Base-by-base conservation (phyloP, 2,113 vertebrate species). In the Andinoacara biseriatus region DNA sequence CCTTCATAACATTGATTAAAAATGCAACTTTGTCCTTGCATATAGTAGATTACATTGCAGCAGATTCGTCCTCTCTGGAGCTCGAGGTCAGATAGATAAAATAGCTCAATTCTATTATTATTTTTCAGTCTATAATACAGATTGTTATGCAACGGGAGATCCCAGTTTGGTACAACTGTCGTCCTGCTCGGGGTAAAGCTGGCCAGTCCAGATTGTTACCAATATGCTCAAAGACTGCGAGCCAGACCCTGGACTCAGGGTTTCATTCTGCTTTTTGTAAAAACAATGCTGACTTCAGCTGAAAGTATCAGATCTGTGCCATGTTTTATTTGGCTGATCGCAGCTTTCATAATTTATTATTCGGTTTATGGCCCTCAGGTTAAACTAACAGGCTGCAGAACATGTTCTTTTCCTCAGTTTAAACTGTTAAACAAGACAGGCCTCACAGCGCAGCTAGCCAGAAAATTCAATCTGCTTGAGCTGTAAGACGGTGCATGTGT, bases 81-180 rank as follows among this genome's bases (percentile, higher is more conserved):
- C 59, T 14, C 33, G 56, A 81, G 74, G 69, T 80, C 74, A 76
- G 5, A 17, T 14, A 31, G 46, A 78, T 11, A 77, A 58, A 83
- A 83, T 3, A 65, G 14, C 67, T 35, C 38, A 56, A 33, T n/a
- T 76, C 54, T 35, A 29, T 52, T 49, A 76, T 81, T 13, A 57
- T 84, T 75, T 58, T 69, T 72, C 17, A 83, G 26, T 87, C 76
- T 69, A 22, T 26, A 60, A 76, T 20, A 31, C 78, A 86, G 78
- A 74, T 69, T 40, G 67, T 84, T 82, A 62, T 9, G 33, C 61
- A 84, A 81, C 8, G 35, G 7, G 43, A 76, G 59, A 77, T 81
- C 58, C 29, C 80, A 8, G 54, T 5, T 43, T 31, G 60, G 31
- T 76, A 9, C 59, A 18, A 35, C 67, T 38, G 35, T 57, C 10